Evolutionary conservation across 2,888 invertebrate genomes (phyloP), one percentile per base, ranked within the genome.

Genomic region (Polylopha cassiicola): DNA sequence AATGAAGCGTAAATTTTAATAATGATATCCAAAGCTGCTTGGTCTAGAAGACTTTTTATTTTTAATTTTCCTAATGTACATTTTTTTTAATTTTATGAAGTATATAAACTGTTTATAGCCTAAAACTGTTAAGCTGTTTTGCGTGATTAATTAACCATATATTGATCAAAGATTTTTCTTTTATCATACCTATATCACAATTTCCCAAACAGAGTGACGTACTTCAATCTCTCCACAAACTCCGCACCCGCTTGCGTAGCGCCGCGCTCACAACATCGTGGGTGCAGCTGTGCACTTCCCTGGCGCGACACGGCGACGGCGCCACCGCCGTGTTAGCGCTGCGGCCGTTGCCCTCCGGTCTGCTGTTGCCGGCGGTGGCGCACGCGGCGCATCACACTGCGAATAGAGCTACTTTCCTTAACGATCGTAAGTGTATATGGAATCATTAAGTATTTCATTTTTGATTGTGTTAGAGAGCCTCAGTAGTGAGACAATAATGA

Each of bases 301-400:
- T 51, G 39, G 51, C 64, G 26, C 55, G 61, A 4, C 41, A 53
- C 42, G 37, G 56, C 23, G 69, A 69, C 50, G 70, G 67, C 39
- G 61, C 64, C 22, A 54, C 47, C 3, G 64, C 60, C 4, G 42
- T 78, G 52, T 52, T 80, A 47, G 50, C 53, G 32, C 53, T 47
- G 38, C 43, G 41, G 23, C 39, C 47, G 36, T 50, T 60, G 43
- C 37, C 51, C 3, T 60, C 68, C n/a, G 57, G 65, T 3, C 39
- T 44, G 0, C 53, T 76, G 9, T 44, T 80, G 59, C 73, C 77
- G 1, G 79, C 80, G 1, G 29, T 81, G 0, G 81, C 80, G n/a
- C 70, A 76, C 54, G 73, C 77, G 6, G 80, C 82, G 1, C 61
- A 69, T 27, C 71, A 76, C 30, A 72, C 29, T 7, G 17, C 22